These are phyloP conservation scores for Microdon myrmicae DNA, from an alignment of 2,888 invertebrate species.

Conservation along the genomic window DNA sequence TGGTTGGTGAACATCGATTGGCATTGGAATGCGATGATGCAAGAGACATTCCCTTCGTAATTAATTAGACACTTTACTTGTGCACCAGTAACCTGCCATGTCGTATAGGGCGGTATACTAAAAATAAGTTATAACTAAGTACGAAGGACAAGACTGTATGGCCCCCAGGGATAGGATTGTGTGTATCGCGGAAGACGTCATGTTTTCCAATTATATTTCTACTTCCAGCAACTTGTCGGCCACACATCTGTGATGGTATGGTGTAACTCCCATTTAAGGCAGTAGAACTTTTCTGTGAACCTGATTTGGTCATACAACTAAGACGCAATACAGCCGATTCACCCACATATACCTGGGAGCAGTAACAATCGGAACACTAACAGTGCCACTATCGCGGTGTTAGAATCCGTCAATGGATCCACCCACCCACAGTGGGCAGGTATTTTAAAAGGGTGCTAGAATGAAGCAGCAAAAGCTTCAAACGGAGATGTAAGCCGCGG, in stretches of 20 bases:
- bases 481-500: constrained; percentile 17
- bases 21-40: too few relatives aligned
- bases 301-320: constrained; percentile 15
- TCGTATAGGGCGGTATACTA: too few relatives aligned
- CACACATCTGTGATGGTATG: constrained; percentile 21
- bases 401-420: constrained; percentile 47
- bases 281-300: constrained; percentile 17
- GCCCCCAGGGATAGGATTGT: too few relatives aligned
- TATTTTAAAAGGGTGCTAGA: constrained; percentile 10
- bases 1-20: too few relatives aligned
- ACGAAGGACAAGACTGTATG: too few relatives aligned
- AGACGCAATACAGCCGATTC: constrained; percentile 26
- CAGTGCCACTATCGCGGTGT: not conserved
- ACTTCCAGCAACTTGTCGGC: too few relatives aligned
- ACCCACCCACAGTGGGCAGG: constrained; percentile 27
- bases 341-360: constrained; percentile 32
- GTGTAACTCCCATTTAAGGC: constrained; percentile 35
- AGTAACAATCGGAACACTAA: constrained; percentile 28
- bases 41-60: too few relatives aligned
- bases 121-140: too few relatives aligned
- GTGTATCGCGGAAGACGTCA: too few relatives aligned
- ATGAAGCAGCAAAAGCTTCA: constrained; percentile 1
- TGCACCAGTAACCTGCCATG: too few relatives aligned
- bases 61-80: too few relatives aligned
- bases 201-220: too few relatives aligned